Evolutionary conservation across 2,797 vertebrate genomes (phyloP).

Genomic region (Crenichthys baileyi): DNA sequence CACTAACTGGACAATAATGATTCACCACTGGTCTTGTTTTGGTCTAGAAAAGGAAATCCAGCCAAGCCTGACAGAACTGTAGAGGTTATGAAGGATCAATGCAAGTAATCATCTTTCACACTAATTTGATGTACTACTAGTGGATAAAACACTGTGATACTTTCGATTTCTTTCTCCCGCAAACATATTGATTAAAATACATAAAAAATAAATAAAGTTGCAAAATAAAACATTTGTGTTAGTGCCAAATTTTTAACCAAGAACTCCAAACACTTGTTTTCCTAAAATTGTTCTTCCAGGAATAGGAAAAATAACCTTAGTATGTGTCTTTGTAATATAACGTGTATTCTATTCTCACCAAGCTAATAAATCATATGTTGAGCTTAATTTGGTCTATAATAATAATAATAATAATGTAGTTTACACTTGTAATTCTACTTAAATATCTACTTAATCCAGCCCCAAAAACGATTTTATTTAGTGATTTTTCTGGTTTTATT

Average conservation of each 20-base stretch:
- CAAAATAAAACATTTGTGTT: neutral
- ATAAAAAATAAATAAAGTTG: neutral
- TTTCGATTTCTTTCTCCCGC: neutral
- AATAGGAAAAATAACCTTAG: neutral
- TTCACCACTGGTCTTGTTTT: neutral
- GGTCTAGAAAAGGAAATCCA: neutral
- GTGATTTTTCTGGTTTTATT: neutral
- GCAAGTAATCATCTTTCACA: neutral
- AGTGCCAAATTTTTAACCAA: neutral
- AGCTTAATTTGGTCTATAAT: neutral
- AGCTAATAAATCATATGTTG: neutral
- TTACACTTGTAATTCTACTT: neutral
- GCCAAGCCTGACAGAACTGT: neutral
- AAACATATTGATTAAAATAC: neutral
- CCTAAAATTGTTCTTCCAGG: neutral
- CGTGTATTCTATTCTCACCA: neutral
- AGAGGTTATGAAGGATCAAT: neutral
- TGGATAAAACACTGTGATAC: neutral
- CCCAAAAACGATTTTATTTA: neutral
- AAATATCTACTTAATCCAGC: neutral
- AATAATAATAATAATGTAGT: neutral
- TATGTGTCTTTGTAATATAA: neutral
- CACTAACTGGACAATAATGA: neutral
- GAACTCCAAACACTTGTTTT: neutral
- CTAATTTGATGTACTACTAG: neutral